Percentiles rank a stretch among this genome's conserved stretches.
Conservation (phyloP, 2,888 invertebrate species). For the Campopleginae sp. region DNA sequence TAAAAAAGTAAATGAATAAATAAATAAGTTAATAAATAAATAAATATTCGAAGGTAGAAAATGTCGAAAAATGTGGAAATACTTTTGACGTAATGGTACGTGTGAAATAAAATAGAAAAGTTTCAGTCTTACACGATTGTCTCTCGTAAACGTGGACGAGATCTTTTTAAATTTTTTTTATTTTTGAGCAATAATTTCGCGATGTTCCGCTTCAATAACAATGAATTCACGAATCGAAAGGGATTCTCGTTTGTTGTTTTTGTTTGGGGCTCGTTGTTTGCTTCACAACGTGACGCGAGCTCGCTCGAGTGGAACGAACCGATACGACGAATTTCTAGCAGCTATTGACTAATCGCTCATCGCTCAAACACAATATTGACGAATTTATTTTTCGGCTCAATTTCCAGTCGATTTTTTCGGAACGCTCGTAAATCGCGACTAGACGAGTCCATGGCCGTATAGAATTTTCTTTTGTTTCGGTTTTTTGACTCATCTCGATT, state of each 20-base stretch:
- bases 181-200: slow-evolving; percentile 37
- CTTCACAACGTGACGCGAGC: background rate
- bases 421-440: background rate
- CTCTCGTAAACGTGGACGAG: too few species aligned
- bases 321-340: slow-evolving; percentile 31
- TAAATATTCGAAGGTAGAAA: background rate
- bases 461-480: background rate
- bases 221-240: slow-evolving; percentile 12
- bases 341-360: slow-evolving; percentile 6
- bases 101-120: slow-evolving; percentile 1
- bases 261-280: background rate
- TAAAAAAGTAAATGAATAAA: too few species aligned
- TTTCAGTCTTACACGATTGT: slow-evolving; percentile 29
- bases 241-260: background rate
- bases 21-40: too few species aligned
- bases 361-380: background rate
- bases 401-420: background rate
- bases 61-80: slow-evolving; percentile 21
- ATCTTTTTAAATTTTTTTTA: background rate
- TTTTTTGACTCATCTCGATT: background rate
- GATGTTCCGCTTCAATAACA: slow-evolving; percentile 22
- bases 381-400: background rate
- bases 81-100: slow-evolving; percentile 1
- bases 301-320: slow-evolving; percentile 15
- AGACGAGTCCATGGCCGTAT: background rate